phyloP scores from a whole-genome alignment of 2,888 invertebrate species.

The Ophioninae sp. region DNA sequence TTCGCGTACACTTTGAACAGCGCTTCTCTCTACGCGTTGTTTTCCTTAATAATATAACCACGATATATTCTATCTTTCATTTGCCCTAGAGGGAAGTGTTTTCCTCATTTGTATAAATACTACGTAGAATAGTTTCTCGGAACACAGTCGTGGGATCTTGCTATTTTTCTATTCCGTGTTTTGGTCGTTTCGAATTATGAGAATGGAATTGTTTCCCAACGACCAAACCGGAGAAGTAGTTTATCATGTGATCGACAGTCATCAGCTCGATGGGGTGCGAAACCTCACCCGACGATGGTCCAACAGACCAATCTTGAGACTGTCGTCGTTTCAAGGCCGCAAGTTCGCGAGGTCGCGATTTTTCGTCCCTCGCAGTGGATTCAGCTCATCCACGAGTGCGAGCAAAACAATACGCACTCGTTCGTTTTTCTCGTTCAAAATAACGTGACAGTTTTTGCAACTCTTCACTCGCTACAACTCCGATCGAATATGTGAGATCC shows the following conservation, averaged over 20 bases:
- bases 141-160: conserved; percentile 39
- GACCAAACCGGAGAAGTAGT: neutral
- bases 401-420: neutral
- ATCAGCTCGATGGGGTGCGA: neutral
- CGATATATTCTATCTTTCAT: neutral
- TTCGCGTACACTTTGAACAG: neutral
- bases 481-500: neutral
- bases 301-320: neutral
- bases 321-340: neutral
- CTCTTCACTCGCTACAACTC: neutral
- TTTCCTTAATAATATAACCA: neutral
- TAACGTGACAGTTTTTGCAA: neutral
- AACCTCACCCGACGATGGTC: neutral
- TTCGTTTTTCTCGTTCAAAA: neutral
- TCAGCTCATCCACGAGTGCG: neutral
- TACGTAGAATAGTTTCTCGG: conserved; percentile 49
- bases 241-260: neutral
- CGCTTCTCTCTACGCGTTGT: neutral
- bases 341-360: neutral
- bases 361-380: neutral
- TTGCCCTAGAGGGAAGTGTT: neutral
- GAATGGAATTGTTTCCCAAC: neutral
- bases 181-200: neutral
- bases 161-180: conserved; percentile 14
- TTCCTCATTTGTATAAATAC: conserved; percentile 48